Evolutionary conservation across 2,888 invertebrate genomes (phyloP), one percentile per base, ranked within the genome.

Genomic region (Pseudococcus jackbeardsleyi): DNA sequence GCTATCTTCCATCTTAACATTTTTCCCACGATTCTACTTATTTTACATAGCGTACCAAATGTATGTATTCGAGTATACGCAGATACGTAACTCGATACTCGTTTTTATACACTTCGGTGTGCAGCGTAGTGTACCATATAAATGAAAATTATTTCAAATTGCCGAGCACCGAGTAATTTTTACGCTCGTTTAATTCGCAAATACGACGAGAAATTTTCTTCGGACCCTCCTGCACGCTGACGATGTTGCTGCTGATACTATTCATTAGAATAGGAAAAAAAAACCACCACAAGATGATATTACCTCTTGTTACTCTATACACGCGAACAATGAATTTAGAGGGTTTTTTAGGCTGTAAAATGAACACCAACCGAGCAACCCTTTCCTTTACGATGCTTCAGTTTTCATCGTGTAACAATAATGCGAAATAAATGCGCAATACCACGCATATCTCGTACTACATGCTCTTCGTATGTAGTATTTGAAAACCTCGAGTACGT

Each of bases 21-120:
- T 72, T 84, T 88, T 88, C 88, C 88, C 88, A 88, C 88, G 88
- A 88, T 84, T 84, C 88, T 54, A 54, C 50, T 85, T 85, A 33
- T 85, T 85, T 85, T 59, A 82, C 79, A 82, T 82, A 46, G 79
- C 42, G 79, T 82, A 82, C 79, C 46, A 82, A 82, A 42, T 17
- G 79, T 82, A 82, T 12, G n/a, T 77, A 33, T 64, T 12, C 22
- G 12, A 26, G 19, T 72, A 33, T 77, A 64, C 64, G 22, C 72
- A 72, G 72, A 72, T 72, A 72, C 72, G 72, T 72, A 72, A 72
- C 72, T 72, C 72, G 72, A 72, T 72, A 72, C 72, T 72, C 12
- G 26, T 72, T 33, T 64, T 22, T 11, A 22, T 64, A 64, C 64
- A 64, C 22, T 64, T 64, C 22, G 22, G 19, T 22, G 59, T 12